Base-by-base conservation (phyloP, 2,888 invertebrate species). In the Agrochola litura region DNA sequence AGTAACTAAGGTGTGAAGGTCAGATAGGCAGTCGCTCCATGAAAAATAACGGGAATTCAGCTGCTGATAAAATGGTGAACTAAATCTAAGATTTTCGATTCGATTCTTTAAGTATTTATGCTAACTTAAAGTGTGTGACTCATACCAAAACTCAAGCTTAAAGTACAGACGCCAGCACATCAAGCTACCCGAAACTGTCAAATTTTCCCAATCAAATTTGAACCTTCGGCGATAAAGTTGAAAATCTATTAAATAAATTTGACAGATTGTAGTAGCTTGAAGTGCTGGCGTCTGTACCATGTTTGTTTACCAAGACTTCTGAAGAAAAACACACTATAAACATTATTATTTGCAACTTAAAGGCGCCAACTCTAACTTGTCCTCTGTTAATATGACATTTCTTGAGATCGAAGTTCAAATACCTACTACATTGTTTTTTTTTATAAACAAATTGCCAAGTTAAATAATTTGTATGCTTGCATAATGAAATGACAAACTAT, bases 401-500 rank as follows among this genome's bases (percentile, higher is more conserved):
- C 76, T 46, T 61, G 14, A 77, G 37, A 25, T 69, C 49, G 8
- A 58, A 60, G 25, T 73, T 67, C 71, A 72, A 69, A 65, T 63
- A 22, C 5, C 16, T 30, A 30, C 3, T 25, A 52, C 6, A 37
- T 6, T 14, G 54, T 16, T 41, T 70, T 61, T 25, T 89, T 72
- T 64, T 74, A 74, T 30, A 30, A n/a, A 3, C 71, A 77, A 81
- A 81, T 82, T 69, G 77, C 60, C 71, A 78, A 76, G 77, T 76
- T 76, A 84, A 84, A 82, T 88, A 81, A 89, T 89, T 85, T 83
- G 80, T 85, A 88, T 79, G 79, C 82, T 81, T 80, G 82, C 82
- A 81, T 83, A 86, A 86, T 77, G 43, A 61, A 86, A 86, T 77
- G 43, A 61, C 41, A 76, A 68, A 46, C 19, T 71, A 14, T 16